phyloP scores from a whole-genome alignment of 2,888 invertebrate genomes.

The Caenorhabditis sp. region DNA sequence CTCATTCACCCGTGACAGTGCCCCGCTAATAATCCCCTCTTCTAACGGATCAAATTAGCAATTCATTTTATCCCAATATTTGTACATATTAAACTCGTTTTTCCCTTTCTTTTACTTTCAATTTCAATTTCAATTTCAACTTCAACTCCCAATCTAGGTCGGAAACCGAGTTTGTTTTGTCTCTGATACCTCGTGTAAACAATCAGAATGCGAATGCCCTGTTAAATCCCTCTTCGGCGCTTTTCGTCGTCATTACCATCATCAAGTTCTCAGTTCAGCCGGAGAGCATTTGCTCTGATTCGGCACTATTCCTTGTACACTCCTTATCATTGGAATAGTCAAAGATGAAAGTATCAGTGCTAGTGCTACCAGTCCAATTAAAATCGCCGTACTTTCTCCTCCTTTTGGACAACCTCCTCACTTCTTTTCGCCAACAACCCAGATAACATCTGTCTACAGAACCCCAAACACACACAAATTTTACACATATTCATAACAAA shows the following conservation, averaged over 20 bases:
- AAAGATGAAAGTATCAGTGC: no score
- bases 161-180: conserved; percentile 10
- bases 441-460: conserved; percentile 29
- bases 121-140: neutral
- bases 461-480: neutral
- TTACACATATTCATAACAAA: conserved; percentile 14
- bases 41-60: neutral
- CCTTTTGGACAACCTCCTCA: neutral
- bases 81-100: neutral
- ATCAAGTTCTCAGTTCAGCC: no score
- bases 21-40: neutral
- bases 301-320: neutral
- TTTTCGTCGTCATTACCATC: conserved; percentile 1
- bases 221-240: neutral
- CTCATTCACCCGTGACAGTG: neutral
- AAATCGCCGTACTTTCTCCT: neutral
- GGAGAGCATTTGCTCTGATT: neutral
- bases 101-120: neutral
- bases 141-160: conserved; percentile 3
- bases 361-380: neutral
- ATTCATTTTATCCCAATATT: neutral
- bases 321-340: neutral
- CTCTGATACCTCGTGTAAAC: conserved; percentile 9
- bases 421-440: conserved; percentile 20
- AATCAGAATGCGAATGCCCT: neutral